Evolutionary conservation across 2,113 vertebrate species (phyloP), one percentile per base, ranked within the genome.

Genomic region (Genyomyrus donnyi): DNA sequence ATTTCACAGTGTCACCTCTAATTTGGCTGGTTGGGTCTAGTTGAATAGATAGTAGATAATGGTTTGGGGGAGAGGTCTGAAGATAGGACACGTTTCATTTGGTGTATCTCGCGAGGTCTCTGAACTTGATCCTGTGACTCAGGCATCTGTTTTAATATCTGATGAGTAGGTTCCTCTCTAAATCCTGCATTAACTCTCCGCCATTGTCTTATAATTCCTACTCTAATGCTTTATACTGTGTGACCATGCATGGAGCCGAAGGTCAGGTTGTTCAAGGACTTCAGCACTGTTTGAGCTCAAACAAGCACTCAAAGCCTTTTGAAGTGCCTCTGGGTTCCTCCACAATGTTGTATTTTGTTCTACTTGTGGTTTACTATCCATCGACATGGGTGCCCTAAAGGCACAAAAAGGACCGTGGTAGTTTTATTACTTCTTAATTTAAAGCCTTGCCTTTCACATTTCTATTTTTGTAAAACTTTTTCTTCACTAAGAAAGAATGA

Each of bases 341-440:
- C 9, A 48, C 17, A 85, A 48, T 45, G 77, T 83, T 45, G 74
- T 80, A 42, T 80, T 80, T 42, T 80, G 74, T 85, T 48, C 83
- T 46, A 0, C 45, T 85, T 48, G 45, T 85, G 83, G 83, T 48
- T 48, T 85, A 85, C 83, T n/a, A 45, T 85, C 45, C 21, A 48
- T 48, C 21, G 83, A 21, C 45, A 48, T 4, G 45, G 35, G 19
- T 85, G 45, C 83, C 45, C 24, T 39, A 45, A n/a, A 48, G 39
- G 83, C 42, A 13, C 45, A 85, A 85, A 48, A 85, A 85, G 45
- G 17, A 48, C 83, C 83, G 21, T 85, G 83, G 45, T 85, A 45
- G 42, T 85, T 85, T 46, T 48, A 48, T 85, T 85, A 85, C 83
- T 85, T 85, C 45, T 85, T n/a, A 85, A 85, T 46, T 85, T 85